Base-by-base conservation (phyloP, 2,113 vertebrate genomes). In the Todiramphus chloris region DNA sequence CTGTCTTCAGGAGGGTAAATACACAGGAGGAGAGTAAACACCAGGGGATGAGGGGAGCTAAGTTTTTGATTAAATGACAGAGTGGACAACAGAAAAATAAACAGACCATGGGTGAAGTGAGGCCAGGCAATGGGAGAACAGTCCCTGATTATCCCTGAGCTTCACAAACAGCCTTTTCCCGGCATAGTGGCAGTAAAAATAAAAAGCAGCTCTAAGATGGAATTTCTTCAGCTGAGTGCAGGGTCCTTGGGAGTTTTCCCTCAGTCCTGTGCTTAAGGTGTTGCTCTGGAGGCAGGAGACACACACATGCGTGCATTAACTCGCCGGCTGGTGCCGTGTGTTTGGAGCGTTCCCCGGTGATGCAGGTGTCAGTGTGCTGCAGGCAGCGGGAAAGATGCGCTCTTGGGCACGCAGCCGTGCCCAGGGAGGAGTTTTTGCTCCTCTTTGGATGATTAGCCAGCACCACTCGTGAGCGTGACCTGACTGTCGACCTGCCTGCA, bases 271-370 rank as follows among this genome's bases (percentile, higher is more conserved):
- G 15, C 72, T 92, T 89, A 44, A 84, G 74, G 62, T 76, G 81
- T 89, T 93, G 68, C 89, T 93, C 74, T 8, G 62, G 89, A 53
- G 89, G 66, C 68, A 28, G 13, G 48, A 46, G 25, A 53, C 35
- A 35, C 51, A 30, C 27, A 37, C 46, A 66, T 76, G 50, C 73
- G 90, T 85, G 94, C 91, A 94, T 96, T 93, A 90, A 95, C 79
- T 87, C 82, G 55, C 87, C 85, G 3, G 37, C 74, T 90, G 70
- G 55, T 91, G 83, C 78, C 9, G 2, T 21, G n/a, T 89, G 44
- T 80, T 58, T 15, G 70, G 72, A 93, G 78, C 44, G 6, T 64
- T 87, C 66, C 95, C 89, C 4, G 0, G 39, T 13, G 89, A 12
- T 35, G 39, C 11, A 6, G 5, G 50, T 80, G 89, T 68, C 78